Base-by-base conservation (phyloP, 1,140 invertebrate genomes). In the Steinernema feltiae region DNA sequence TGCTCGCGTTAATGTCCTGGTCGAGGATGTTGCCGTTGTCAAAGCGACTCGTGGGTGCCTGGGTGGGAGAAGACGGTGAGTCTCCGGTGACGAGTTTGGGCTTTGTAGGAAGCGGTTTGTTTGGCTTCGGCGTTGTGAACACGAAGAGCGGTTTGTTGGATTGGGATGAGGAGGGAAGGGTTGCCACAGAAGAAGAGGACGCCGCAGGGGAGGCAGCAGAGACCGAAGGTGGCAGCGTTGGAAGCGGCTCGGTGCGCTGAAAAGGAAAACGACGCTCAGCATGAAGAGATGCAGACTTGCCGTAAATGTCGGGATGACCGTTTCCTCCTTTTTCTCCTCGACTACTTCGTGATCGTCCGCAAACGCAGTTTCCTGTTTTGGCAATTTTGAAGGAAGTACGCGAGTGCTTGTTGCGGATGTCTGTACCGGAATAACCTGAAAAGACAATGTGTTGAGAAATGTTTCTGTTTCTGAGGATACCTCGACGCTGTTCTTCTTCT, bases 11-110 rank as follows among this genome's bases (percentile, higher is more conserved):
- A 31, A 71, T 78, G 32, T 63, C 80, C 74, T 76, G 31, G 69
- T 83, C 30, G 30, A 75, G 31, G 73, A 29, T 29, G 72, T 76
- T 71, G 46, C 32, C 70, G 27, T 41, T 32, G 85, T 79, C 41
- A 70, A 48, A 53, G 41, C 30, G 32, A 74, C 71, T 30, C 79
- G 72, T 24, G 80, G 63, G 35, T 46, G 73, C 41, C 77, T 77
- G 35, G 69, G 74, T 32, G 80, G 73, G 53, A 78, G 73, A 24
- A 73, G 70, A 7, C 30, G 21, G 7, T 2, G 46, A 18, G n/a
- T 74, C 46, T 24, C 31, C 72, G 32, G 69, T 79, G 24, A 73
- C 78, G 69, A 78, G 30, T 48, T 72, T 71, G 0, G 76, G 76
- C 31, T 78, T 80, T 1, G 76, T 71, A 18, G 76, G 70, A 7